phyloP scores from a whole-genome alignment of 2,888 invertebrate genomes.

The Acrocyrtus sp. region DNA sequence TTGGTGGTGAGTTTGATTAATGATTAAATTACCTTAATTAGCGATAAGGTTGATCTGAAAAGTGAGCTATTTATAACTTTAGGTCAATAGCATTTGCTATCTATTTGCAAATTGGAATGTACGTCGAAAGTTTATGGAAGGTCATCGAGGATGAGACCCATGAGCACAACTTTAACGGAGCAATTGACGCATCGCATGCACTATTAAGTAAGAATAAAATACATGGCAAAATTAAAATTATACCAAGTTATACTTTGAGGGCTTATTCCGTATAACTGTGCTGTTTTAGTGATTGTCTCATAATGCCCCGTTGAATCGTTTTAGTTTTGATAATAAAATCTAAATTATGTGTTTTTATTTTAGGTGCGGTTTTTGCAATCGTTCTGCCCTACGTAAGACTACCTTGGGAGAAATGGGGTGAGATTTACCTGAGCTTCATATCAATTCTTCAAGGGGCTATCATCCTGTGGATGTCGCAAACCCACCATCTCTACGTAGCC shows the following conservation, averaged over 20 bases:
- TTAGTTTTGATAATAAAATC: too few species aligned
- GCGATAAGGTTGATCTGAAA: too few species aligned
- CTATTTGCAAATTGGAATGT: constrained; percentile 53
- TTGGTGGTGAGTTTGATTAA: constrained; percentile 70
- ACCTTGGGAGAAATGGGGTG: constrained; percentile 70
- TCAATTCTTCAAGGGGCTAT: constrained; percentile 69
- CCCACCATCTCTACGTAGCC: constrained; percentile 74
- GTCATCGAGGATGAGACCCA: constrained; percentile 54
- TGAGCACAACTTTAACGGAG: constrained; percentile 69
- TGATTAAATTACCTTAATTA: too few species aligned
- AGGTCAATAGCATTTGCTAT: constrained; percentile 44
- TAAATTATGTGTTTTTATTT: too few species aligned
- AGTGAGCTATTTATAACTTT: too few species aligned
- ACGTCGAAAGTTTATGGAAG: constrained; percentile 49
- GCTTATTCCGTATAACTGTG: background rate
- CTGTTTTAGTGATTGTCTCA: too few species aligned
- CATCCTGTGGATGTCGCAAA: constrained; percentile 70
- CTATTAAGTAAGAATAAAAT: constrained; percentile 72
- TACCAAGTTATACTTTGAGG: too few species aligned
- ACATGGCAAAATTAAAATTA: too few species aligned
- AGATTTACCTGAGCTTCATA: constrained; percentile 68
- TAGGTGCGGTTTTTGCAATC: constrained; percentile 65
- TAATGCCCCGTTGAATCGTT: too few species aligned
- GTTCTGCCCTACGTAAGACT: constrained; percentile 68
- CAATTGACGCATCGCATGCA: constrained; percentile 77